Evolutionary conservation across 37 sponge, comb jelly and placozoan species (phyloP), one percentile per base, ranked within the genome.

Genomic region (Cliona cf. orientalis): DNA sequence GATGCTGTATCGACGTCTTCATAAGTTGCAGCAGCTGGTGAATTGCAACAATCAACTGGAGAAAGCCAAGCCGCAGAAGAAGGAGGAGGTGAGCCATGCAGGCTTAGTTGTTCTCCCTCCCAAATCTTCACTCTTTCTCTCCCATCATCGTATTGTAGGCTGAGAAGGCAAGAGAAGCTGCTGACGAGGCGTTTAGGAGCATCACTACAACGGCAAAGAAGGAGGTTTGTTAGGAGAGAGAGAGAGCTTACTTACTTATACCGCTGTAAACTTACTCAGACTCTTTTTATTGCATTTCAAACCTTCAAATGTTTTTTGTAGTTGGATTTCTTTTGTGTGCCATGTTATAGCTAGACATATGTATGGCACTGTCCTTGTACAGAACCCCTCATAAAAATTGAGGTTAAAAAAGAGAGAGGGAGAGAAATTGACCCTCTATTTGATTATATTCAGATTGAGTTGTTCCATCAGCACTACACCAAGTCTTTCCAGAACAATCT

Each of bases 21-120:
- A 6, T 2, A 76, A 55, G 22, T 65, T 89, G 19, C 89, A 89
- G 34, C 29, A 26, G 17, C 64, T 82, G 9, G 42, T 77, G n/a
- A 46, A 5, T 5, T 72, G 74, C 78, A 71, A 60, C 39, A 34
- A 41, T n/a, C 77, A 76, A 36, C 78, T 89, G 62, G 89, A 83
- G 34, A 89, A 89, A 41, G 84, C 89, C 59, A 89, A 78, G 41
- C 89, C 89, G 17, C 78, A 89, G 58, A 82, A 82, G 78, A 82
- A 83, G 37, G 84, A 58, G 23, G 66, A 46, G 23, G 89, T 89
- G 36, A 76, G 87, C 29, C 21, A 37, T 42, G 19, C 46, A 28
- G 3, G n/a, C 1, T 34, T 33, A 26, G 23, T 1, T 66, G 26
- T 6, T 2, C 12, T 2, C 2, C 0, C 41, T 3, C 29, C 42